Evolutionary conservation across 1,140 invertebrate species (phyloP), one percentile per base, ranked within the genome.

Genomic region (Meloidogyne floridensis): DNA sequence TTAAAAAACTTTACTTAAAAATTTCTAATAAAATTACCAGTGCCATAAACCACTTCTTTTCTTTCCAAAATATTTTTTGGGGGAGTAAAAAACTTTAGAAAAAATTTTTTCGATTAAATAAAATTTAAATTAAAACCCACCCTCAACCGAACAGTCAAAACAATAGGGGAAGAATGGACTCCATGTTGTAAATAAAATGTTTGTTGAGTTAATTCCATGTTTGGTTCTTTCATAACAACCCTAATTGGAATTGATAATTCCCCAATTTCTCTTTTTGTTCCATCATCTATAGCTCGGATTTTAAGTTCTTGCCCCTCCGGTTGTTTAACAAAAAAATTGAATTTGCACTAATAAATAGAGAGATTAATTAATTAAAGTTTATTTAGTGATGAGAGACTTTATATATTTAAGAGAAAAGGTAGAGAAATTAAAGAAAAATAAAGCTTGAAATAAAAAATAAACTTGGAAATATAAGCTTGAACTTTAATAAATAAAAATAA

Each of bases 261-360:
- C 6, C 88, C 88, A 2, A 90, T 70, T 51, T 81, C 73, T 18
- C 85, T 78, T 42, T 81, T 85, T 15, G 89, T 90, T 53, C 86
- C 86, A 47, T 87, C 86, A 59, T 89, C 88, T 18, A 88, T 47
- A 6, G 87, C 88, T 56, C 76, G 72, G 47, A 88, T 72, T 56
- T 85, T 84, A 9, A 88, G 65, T 20, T 88, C 87, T 75, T 88
- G 87, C 69, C 87, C 87, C 69, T 89, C 87, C 8, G 87, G 87
- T 72, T 88, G 86, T 70, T 87, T 83, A 9, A 88, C 87, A 77
- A 89, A 88, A 75, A 88, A 88, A 42, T 81, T 59, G 75, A 88
- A 88, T 75, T 89, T 89, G 20, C 73, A 79, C 72, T 79, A 6
- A 47, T 6, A 73, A 74, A 54, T 54, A 74, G 72, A 51, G 43